phyloP scores from a whole-genome alignment of 2,797 vertebrate genomes.

The Acanthurus lineatus region DNA sequence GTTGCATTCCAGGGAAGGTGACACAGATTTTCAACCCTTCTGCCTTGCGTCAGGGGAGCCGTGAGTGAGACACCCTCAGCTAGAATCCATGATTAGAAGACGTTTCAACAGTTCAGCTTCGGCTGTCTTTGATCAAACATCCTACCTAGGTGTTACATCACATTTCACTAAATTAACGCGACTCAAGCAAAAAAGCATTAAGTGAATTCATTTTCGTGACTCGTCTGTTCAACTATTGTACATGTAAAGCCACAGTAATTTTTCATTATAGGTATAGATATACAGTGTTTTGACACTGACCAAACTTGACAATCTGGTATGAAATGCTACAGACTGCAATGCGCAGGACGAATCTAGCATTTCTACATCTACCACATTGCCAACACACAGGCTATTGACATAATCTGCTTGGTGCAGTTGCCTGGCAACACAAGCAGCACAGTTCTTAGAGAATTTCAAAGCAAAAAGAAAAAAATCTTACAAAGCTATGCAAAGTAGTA shows the following conservation, averaged over 20 bases:
- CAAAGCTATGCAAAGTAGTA: conserved; percentile 80
- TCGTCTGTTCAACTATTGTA: conserved; percentile 75
- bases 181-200: conserved; percentile 78
- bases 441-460: conserved; percentile 77
- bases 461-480: conserved; percentile 63
- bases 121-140: conserved; percentile 72
- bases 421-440: conserved; percentile 80
- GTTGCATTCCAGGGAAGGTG: conserved; percentile 58
- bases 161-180: conserved; percentile 84
- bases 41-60: conserved; percentile 51
- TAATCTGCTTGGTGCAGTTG: conserved; percentile 82
- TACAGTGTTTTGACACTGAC: conserved; percentile 79
- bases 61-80: conserved; percentile 42
- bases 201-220: conserved; percentile 76
- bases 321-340: conserved; percentile 82
- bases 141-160: conserved; percentile 82
- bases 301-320: conserved; percentile 73
- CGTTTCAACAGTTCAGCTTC: conserved; percentile 58
- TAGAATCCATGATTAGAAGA: conserved; percentile 58
- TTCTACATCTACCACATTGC: conserved; percentile 82
- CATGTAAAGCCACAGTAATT: conserved; percentile 77
- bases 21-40: conserved; percentile 58
- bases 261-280: conserved; percentile 76
- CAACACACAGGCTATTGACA: conserved; percentile 82
- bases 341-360: conserved; percentile 82